Evolutionary conservation across 2,888 invertebrate species (phyloP).

Genomic region (Drosophila robusta): DNA sequence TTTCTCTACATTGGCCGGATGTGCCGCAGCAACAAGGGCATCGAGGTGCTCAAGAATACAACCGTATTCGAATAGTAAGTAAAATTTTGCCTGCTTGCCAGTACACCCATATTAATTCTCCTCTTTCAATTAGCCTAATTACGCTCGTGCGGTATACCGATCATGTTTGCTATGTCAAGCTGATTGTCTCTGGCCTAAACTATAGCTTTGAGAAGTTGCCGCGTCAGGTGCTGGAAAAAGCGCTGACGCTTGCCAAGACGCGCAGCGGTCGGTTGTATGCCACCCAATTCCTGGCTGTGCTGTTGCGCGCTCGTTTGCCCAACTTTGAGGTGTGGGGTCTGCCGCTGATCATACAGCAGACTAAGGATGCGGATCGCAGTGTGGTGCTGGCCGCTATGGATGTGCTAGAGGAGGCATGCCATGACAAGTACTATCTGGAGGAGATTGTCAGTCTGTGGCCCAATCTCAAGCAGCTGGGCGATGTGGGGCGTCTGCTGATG

Average conservation of each 20-base stretch:
- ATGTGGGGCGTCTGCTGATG: constrained; percentile 91
- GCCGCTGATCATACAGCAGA: constrained; percentile 92
- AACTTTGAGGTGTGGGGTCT: constrained; percentile 95
- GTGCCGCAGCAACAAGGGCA: constrained; percentile 89
- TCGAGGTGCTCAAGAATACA: constrained; percentile 90
- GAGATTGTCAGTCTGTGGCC: constrained; percentile 91
- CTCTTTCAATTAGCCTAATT: constrained; percentile 87
- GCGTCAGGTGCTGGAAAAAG: constrained; percentile 87
- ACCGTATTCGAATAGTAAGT: constrained; percentile 91
- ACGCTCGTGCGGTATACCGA: constrained; percentile 92
- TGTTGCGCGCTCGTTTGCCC: constrained; percentile 90
- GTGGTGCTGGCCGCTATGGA: constrained; percentile 93
- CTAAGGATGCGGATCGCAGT: constrained; percentile 92
- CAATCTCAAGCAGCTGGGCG: constrained; percentile 89
- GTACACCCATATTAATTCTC: background rate
- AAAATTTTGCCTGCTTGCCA: background rate
- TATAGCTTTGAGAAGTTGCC: constrained; percentile 89
- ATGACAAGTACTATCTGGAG: constrained; percentile 92
- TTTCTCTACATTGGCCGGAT: constrained; percentile 96
- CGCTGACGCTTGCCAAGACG: constrained; percentile 85
- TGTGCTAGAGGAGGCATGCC: constrained; percentile 96
- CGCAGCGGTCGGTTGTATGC: constrained; percentile 91
- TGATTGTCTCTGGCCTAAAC: constrained; percentile 96
- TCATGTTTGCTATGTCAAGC: constrained; percentile 96
- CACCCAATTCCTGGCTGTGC: constrained; percentile 94